Conservation (phyloP, 2,797 vertebrate species). For the Muscicapa striata region DNA sequence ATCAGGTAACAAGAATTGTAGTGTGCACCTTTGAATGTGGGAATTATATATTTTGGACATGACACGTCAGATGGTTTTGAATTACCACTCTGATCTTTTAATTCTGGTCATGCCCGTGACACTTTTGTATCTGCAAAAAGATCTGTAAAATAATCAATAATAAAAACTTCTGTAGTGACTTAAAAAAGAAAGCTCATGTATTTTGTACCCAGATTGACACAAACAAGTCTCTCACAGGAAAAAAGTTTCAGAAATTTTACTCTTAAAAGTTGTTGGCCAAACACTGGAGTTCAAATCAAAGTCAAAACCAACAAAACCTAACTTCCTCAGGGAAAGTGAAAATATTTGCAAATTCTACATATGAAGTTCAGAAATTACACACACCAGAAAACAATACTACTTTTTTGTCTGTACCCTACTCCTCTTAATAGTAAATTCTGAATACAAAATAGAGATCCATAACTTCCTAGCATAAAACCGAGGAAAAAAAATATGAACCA, state of each 20-base stretch:
- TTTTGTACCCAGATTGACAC: neutral
- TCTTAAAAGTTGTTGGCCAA: neutral
- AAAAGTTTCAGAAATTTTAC: neutral
- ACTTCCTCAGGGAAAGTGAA: neutral
- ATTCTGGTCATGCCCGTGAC: neutral
- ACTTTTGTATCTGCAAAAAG: neutral
- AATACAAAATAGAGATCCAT: neutral
- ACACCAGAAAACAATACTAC: neutral
- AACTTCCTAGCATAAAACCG: neutral
- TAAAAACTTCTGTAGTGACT: neutral
- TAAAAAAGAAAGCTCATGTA: neutral
- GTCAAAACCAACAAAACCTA: neutral
- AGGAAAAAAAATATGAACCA: neutral
- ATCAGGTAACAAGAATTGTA: neutral
- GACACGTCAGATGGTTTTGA: fast-evolving
- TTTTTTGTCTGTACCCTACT: neutral
- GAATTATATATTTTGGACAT: neutral
- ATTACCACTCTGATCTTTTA: neutral
- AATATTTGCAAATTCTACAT: neutral
- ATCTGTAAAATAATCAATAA: neutral
- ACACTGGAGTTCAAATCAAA: neutral
- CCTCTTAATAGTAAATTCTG: neutral
- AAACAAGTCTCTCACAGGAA: neutral
- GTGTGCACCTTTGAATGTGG: neutral
- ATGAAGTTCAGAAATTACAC: neutral